Evolutionary conservation across 2,888 invertebrate species (phyloP).

Genomic region (Polylopha cassiicola): DNA sequence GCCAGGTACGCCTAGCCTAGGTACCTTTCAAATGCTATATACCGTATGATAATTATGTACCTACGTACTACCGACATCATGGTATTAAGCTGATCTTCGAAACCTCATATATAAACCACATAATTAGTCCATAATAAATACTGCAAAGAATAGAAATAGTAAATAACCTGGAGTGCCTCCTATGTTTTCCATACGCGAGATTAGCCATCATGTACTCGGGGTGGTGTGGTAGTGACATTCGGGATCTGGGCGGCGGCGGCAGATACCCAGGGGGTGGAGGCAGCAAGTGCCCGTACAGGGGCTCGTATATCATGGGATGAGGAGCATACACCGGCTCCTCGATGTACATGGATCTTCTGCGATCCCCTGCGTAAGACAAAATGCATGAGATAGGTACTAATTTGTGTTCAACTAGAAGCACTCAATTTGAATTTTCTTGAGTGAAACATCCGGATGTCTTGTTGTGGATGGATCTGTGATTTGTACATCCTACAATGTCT

Average conservation of each 20-base stretch:
- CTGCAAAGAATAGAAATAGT: conserved; percentile 6
- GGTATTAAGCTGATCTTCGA: no score
- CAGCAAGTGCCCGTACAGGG: conserved; percentile 51
- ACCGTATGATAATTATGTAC: no score
- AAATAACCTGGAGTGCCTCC: conserved; percentile 61
- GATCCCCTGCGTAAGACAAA: conserved; percentile 46
- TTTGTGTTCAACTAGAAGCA: no score
- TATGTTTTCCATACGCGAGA: conserved; percentile 47
- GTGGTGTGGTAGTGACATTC: conserved; percentile 60
- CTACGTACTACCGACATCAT: no score
- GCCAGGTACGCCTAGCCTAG: no score
- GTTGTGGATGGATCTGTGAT: no score
- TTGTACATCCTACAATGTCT: no score
- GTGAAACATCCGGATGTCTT: no score
- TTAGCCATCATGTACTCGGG: conserved; percentile 58
- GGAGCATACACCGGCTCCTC: conserved; percentile 62
- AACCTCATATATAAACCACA: no score
- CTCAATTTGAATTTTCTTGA: no score
- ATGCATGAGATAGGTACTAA: neutral
- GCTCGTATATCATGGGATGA: conserved; percentile 62
- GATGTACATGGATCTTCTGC: conserved; percentile 61
- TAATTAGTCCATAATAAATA: neutral
- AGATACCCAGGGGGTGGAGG: conserved; percentile 52
- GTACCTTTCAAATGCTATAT: no score
- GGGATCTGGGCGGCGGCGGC: conserved; percentile 49